These are phyloP conservation scores for Meloidogyne floridensis DNA, from an alignment of 1,140 invertebrate species.

Conservation along the genomic window DNA sequence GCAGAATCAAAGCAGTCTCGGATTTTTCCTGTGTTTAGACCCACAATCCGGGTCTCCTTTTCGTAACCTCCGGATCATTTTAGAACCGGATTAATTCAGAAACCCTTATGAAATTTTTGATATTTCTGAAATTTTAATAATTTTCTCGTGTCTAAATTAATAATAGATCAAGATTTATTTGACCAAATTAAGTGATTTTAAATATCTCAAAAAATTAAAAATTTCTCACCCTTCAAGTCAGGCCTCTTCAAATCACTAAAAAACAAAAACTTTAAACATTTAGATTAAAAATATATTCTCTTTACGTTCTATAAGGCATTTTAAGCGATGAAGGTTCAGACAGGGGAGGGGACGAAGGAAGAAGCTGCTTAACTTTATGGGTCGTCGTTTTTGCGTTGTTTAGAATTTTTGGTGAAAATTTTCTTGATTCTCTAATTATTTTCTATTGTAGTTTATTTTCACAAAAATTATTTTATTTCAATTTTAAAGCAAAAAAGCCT, in stretches of 20 bases:
- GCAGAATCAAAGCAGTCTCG: too few species aligned
- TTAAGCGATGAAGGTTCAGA: conserved; percentile 6
- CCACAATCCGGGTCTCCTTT: too few species aligned
- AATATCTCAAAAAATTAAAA: not conserved
- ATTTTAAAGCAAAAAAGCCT: too few species aligned
- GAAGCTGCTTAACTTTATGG: conserved; percentile 10
- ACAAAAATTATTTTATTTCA: too few species aligned
- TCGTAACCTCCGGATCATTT: too few species aligned
- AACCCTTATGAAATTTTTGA: not conserved
- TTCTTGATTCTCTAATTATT: too few species aligned
- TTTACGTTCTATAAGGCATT: conserved; percentile 50
- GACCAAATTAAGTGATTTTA: too few species aligned
- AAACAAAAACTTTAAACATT: not conserved
- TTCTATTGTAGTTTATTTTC: too few species aligned
- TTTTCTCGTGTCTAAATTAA: too few species aligned
- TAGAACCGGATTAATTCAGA: too few species aligned
- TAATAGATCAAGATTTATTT: not conserved
- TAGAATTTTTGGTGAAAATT: not conserved
- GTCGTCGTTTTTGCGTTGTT: not conserved
- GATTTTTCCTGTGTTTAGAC: too few species aligned
- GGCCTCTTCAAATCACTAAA: conserved; percentile 56
- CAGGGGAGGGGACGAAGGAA: conserved; percentile 7
- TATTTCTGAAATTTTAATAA: not conserved
- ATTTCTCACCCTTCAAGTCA: conserved; percentile 59
- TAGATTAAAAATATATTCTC: not conserved